Evolutionary conservation across 2,888 invertebrate species (phyloP), one percentile per base, ranked within the genome.

Genomic region (Neoscelio sp.): DNA sequence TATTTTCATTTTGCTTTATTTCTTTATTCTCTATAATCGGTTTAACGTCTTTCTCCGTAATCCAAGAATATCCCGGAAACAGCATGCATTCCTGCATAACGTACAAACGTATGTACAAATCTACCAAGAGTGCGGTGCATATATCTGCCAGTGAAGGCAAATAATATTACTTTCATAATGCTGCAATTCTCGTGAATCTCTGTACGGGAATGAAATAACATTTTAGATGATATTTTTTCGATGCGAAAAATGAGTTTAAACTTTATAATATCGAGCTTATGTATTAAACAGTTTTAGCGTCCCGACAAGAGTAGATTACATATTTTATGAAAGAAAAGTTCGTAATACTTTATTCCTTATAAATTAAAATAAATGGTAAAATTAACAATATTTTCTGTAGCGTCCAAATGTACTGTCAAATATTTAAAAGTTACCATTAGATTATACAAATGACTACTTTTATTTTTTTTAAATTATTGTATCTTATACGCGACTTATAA

Each of bases 1-100:
- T 78, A 80, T 78, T 80, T 81, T 80, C 75, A 77, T 78, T 80
- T 75, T 38, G 65, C 71, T 44, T 77, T 80, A 80, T 80, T 35
- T 71, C 44, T 56, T 52, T 68, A 60, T 71, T 52, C 71, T 35
- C 52, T 35, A 10, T 80, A 81, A 81, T 78, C 80, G 73, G 75
- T 73, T 76, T 67, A 76, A 44, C 76, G 70, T 80, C 65, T 76
- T 73, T 76, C 50, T 62, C 40, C 60, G 26, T 60, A 71, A 79
- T 65, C 75, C 79, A 75, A 52, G 70, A 65, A 75, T 71, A 75
- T 79, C 80, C 73, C 54, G 67, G 68, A 78, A 78, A 76, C 68
- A 73, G 79, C 62, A 62, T 71, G 67, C 67, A 71, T 76, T 73
- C 62, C 65, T 73, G 54, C 50, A 80, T 58, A 62, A 73, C 76